A percentile compares a stretch with the other conserved stretches of the same genome.
phyloP scores from a whole-genome alignment of 1,140 invertebrate species.

The Thaumatotibia leucotreta region DNA sequence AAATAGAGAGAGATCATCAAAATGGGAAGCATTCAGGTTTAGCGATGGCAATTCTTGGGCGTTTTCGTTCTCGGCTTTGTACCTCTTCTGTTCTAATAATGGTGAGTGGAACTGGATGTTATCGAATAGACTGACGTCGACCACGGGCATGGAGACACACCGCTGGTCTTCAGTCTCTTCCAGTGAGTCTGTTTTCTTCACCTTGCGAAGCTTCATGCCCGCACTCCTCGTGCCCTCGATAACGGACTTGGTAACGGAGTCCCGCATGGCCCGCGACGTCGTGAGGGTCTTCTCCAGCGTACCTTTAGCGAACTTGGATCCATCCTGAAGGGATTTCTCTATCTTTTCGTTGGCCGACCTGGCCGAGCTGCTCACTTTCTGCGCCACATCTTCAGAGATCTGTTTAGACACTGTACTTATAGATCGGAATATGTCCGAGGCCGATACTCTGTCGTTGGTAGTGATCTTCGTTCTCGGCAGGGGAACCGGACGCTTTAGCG shows the following conservation, averaged over 20 bases:
- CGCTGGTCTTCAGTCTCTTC: constrained; percentile 41
- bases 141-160: constrained; percentile 57
- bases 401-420: constrained; percentile 61
- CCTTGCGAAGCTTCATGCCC: constrained; percentile 43
- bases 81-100: constrained; percentile 54
- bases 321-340: constrained; percentile 57
- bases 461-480: constrained; percentile 51
- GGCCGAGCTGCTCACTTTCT: constrained; percentile 53
- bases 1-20: constrained; percentile 61
- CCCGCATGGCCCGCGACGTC: constrained; percentile 53
- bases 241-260: constrained; percentile 62
- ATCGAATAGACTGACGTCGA: constrained; percentile 64
- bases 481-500: constrained; percentile 43
- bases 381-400: constrained; percentile 58
- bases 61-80: constrained; percentile 32
- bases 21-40: constrained; percentile 42
- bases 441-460: constrained; percentile 43
- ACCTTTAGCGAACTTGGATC: constrained; percentile 62
- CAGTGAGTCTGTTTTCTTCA: constrained; percentile 37
- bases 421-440: constrained; percentile 54
- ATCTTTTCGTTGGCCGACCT: constrained; percentile 58
- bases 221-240: constrained; percentile 57
- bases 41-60: constrained; percentile 31
- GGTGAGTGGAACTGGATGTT: constrained; percentile 69
- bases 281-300: constrained; percentile 61